These are phyloP conservation scores for Hemaris fuciformis DNA, from an alignment of 2,888 invertebrate genomes.

Conservation along the genomic window DNA sequence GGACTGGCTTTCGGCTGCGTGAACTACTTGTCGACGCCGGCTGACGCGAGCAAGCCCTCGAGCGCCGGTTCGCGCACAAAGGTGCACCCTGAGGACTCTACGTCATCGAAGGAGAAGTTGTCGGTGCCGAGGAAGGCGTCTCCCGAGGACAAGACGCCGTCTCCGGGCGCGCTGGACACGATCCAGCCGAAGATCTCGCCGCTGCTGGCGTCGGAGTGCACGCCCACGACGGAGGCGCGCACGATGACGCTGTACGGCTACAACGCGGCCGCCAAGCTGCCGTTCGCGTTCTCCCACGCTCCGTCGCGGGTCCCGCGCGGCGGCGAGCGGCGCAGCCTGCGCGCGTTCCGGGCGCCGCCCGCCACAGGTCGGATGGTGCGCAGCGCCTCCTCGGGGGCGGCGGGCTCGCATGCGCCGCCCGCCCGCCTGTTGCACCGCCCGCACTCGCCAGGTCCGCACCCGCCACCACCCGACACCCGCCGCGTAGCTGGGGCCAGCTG, in stretches of 20 bases:
- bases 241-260: constrained; percentile 78
- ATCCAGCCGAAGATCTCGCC: constrained; percentile 77
- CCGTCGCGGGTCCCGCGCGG: constrained; percentile 48
- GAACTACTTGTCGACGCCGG: constrained; percentile 70
- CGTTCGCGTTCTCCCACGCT: constrained; percentile 75
- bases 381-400: constrained; percentile 76
- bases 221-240: constrained; percentile 64
- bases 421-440: constrained; percentile 61
- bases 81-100: constrained; percentile 69
- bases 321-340: constrained; percentile 38
- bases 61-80: constrained; percentile 50
- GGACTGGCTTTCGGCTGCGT: constrained; percentile 79
- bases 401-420: constrained; percentile 64
- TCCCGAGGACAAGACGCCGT: constrained; percentile 66
- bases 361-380: constrained; percentile 76
- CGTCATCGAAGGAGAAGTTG: constrained; percentile 67
- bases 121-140: constrained; percentile 65
- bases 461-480: constrained; percentile 26
- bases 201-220: constrained; percentile 59
- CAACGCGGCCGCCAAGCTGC: constrained; percentile 75
- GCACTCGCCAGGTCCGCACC: constrained; percentile 43
- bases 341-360: constrained; percentile 48
- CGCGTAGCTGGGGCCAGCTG: constrained; percentile 13
- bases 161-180: constrained; percentile 49
- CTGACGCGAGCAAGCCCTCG: constrained; percentile 37